Base-by-base conservation (phyloP, 2,888 invertebrate genomes). In the Drosophila fungiperda region DNA sequence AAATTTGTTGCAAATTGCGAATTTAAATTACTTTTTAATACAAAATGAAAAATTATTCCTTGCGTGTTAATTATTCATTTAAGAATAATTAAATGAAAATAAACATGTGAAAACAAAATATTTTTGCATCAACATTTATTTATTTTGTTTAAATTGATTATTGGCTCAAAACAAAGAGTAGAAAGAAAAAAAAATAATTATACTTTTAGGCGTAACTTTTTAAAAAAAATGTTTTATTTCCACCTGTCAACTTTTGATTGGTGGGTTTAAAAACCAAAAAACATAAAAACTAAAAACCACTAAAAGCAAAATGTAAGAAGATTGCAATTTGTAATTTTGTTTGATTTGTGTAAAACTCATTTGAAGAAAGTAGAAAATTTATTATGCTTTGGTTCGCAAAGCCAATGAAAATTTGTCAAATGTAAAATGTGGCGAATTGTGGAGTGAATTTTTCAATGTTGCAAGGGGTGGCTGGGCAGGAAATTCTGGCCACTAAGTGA, bases 291-390 rank as follows among this genome's bases (percentile, higher is more conserved):
- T 45, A 15, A 45, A 12, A n/a, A 9, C 38, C 38, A 17, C 4
- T 9, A 38, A 40, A n/a, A 20, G 3, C 20, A 3, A 45, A 45
- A 20, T 45, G 20, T 45, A 20, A 7, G 12, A 45, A 20, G 3
- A 45, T 12, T 45, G 20, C 45, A 45, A 45, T 12, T 45, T 45
- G 12, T 45, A 12, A 12, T 12, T 67, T n/a, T 59, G 1, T 2
- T 67, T 68, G 70, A 70, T 68, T 85, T 76, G 32, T 77, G 65
- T 26, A 74, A 80, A 88, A 88, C 83, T 86, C 73, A 86, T 83
- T 87, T 79, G 71, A 74, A 75, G 84, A 78, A 82, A 82, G 78
- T 77, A 64, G 64, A 81, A 73, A 83, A 83, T 84, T 86, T 88
- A 83, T 86, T 83, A 84, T 88, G 83, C 78, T 48, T n/a, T 12